A percentile compares a stretch with the other conserved stretches of the same genome.
These are phyloP conservation scores for Riptortus pedestris DNA, from an alignment of 1,140 invertebrate species.

Conservation along the genomic window DNA sequence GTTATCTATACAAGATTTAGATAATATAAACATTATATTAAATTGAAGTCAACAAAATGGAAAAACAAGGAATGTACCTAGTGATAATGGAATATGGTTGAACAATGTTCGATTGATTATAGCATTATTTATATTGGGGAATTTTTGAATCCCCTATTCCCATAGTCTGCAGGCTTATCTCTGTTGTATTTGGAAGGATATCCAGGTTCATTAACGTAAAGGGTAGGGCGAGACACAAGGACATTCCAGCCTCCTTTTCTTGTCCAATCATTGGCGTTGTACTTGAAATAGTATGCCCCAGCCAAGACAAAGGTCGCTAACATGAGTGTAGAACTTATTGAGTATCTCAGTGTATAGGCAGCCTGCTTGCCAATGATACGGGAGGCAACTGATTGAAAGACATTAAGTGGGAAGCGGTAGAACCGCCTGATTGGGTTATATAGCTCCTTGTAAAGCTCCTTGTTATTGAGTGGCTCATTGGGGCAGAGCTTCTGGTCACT, in stretches of 20 bases:
- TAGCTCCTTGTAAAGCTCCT: conserved; percentile 52
- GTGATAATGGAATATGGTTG: too few relatives aligned
- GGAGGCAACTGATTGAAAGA: background rate
- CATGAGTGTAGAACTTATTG: too few relatives aligned
- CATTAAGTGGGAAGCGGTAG: conserved; percentile 59
- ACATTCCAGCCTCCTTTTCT: conserved; percentile 56
- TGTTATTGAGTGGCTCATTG: conserved; percentile 56
- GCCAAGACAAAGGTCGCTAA: conserved; percentile 46
- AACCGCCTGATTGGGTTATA: conserved; percentile 67
- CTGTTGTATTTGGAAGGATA: conserved; percentile 7
- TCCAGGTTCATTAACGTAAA: conserved; percentile 38
- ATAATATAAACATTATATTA: too few relatives aligned
- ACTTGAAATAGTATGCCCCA: conserved; percentile 68
- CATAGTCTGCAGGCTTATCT: conserved; percentile 7
- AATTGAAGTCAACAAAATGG: too few relatives aligned
- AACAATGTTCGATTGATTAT: too few relatives aligned
- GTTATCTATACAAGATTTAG: too few relatives aligned
- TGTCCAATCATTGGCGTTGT: conserved; percentile 63
- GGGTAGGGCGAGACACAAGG: conserved; percentile 39
- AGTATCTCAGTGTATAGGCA: too few relatives aligned
- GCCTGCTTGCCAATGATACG: conserved; percentile 27
- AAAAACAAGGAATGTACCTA: too few relatives aligned
- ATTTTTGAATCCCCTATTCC: conserved; percentile 23
- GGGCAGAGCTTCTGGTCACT: conserved; percentile 65
- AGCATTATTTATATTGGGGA: conserved; percentile 19